Conservation (phyloP, 2,888 invertebrate species). For the Apodemia duryi region DNA sequence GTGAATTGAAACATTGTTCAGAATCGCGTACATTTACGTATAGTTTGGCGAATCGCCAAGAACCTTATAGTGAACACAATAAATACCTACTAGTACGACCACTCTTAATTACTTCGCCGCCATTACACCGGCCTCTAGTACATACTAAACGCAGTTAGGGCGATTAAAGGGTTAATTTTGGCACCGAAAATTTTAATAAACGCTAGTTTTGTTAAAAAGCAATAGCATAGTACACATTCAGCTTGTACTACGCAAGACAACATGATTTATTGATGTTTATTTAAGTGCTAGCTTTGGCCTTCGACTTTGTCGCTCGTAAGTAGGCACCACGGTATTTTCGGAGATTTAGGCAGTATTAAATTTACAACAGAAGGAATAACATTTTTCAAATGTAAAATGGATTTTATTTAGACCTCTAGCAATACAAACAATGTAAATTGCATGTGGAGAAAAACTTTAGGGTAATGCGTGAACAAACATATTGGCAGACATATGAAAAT, state of each 20-base stretch:
- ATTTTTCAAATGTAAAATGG: no score
- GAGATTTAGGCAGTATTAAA: no score
- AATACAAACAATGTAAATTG: no score
- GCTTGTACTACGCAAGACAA: not conserved
- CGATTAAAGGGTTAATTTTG: slow-evolving; percentile 28
- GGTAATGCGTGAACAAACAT: no score
- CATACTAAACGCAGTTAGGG: slow-evolving; percentile 35
- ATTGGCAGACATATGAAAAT: no score
- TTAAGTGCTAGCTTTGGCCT: not conserved
- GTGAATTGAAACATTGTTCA: slow-evolving; percentile 60
- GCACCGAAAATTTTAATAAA: slow-evolving; percentile 20
- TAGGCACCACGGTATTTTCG: no score
- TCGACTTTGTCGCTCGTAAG: no score
- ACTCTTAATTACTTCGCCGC: slow-evolving; percentile 69
- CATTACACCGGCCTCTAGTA: slow-evolving; percentile 45
- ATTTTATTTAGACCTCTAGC: no score
- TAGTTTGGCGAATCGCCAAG: slow-evolving; percentile 61
- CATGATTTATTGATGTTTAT: not conserved
- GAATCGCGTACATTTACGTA: slow-evolving; percentile 63
- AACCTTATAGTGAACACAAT: slow-evolving; percentile 65
- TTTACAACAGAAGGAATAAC: no score
- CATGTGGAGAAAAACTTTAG: no score
- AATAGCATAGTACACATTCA: not conserved
- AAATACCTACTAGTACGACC: slow-evolving; percentile 63
- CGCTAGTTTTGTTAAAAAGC: slow-evolving; percentile 13